phyloP scores from a whole-genome alignment of 2,797 vertebrate genomes.

The Poeciliopsis gracilis region DNA sequence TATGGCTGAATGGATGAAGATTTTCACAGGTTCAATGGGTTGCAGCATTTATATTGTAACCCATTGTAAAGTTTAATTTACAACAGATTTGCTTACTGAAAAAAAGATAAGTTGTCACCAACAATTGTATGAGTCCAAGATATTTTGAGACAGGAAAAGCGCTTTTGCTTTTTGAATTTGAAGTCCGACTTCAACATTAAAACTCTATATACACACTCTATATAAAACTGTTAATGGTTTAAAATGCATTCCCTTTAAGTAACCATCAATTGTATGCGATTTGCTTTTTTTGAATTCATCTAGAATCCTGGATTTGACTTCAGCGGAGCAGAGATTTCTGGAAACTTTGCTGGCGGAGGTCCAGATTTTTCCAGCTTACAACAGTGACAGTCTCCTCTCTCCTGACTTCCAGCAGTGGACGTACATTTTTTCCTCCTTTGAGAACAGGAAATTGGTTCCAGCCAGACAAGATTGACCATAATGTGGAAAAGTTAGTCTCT shows the following conservation, averaged over 20 bases:
- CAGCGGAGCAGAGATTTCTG: slow-evolving; percentile 97
- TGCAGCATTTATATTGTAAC: background rate
- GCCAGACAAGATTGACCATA: background rate
- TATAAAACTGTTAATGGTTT: background rate
- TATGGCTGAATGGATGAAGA: background rate
- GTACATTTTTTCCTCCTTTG: background rate
- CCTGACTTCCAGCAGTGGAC: background rate
- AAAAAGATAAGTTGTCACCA: background rate
- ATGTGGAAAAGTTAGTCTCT: background rate
- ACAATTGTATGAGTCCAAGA: background rate
- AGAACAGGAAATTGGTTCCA: background rate
- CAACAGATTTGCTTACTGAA: background rate
- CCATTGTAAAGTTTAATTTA: background rate
- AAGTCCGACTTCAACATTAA: background rate
- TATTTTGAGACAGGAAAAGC: background rate
- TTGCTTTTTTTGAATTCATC: background rate
- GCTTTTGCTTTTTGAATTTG: background rate
- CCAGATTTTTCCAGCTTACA: slow-evolving; percentile 94
- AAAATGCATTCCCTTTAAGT: background rate
- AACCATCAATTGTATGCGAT: background rate
- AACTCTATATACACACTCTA: background rate
- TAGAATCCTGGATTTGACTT: slow-evolving; percentile 99
- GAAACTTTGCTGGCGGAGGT: slow-evolving; percentile 94
- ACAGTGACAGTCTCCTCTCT: slow-evolving; percentile 76
- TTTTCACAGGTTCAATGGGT: background rate